phyloP scores from a whole-genome alignment of 2,888 invertebrate species.

The Xestia c-nigrum region DNA sequence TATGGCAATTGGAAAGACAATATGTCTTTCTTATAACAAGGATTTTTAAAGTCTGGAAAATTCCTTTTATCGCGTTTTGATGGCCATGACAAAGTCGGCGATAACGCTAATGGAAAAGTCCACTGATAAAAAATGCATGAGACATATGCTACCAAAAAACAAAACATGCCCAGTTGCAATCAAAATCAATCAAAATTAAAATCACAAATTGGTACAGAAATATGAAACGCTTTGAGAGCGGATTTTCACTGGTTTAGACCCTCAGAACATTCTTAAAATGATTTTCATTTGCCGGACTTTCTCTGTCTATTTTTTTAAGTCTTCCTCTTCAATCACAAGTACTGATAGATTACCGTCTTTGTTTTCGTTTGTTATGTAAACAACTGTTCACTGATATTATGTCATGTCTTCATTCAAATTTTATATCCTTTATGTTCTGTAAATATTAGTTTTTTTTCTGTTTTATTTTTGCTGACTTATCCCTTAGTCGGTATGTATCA shows the following conservation, averaged over 20 bases:
- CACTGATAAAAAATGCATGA: neutral
- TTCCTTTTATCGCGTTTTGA: neutral
- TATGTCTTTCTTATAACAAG: neutral
- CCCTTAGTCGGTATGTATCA: conserved; percentile 67
- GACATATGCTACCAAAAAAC: neutral
- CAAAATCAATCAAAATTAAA: too few species aligned
- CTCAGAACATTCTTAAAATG: neutral
- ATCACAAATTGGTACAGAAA: neutral
- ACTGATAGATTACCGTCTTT: neutral
- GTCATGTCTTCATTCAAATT: neutral
- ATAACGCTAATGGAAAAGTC: neutral
- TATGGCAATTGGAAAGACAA: neutral
- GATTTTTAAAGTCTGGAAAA: neutral
- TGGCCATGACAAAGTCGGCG: neutral
- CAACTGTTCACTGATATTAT: neutral
- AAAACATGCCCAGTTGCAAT: neutral
- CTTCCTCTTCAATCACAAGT: neutral
- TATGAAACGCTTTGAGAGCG: neutral
- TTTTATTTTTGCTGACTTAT: neutral
- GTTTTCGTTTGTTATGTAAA: neutral
- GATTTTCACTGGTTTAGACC: neutral
- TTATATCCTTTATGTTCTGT: too few species aligned
- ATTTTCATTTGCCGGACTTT: neutral
- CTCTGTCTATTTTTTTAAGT: neutral
- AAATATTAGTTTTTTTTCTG: too few species aligned